phyloP scores from a whole-genome alignment of 2,888 invertebrate genomes.

The Orgyia antiqua region DNA sequence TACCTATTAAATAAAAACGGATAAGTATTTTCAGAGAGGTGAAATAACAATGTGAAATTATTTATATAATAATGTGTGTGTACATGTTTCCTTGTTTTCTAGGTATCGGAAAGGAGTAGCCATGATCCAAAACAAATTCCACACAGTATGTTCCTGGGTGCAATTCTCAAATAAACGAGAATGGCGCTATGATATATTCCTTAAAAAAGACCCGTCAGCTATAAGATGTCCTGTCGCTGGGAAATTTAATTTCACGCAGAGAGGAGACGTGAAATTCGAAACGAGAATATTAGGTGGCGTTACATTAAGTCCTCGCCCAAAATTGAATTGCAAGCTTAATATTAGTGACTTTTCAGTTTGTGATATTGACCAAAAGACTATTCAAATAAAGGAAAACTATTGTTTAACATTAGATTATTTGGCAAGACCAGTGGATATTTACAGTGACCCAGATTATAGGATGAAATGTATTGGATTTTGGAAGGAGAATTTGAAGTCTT shows the following conservation, averaged over 20 bases:
- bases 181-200: conserved; percentile 92
- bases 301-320: conserved; percentile 94
- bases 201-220: conserved; percentile 92
- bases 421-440: conserved; percentile 96
- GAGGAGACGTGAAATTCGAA: conserved; percentile 92
- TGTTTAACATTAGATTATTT: conserved; percentile 97
- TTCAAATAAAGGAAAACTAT: conserved; percentile 96
- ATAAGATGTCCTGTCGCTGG: conserved; percentile 98
- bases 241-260: conserved; percentile 95
- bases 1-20: too few relatives aligned
- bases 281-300: conserved; percentile 97
- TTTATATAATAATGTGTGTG: too few relatives aligned
- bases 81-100: too few relatives aligned
- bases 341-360: conserved; percentile 98
- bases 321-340: conserved; percentile 93
- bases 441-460: conserved; percentile 96
- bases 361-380: conserved; percentile 95
- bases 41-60: too few relatives aligned
- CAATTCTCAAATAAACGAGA: conserved; percentile 90
- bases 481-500: conserved; percentile 98
- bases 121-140: conserved; percentile 92
- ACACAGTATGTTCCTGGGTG: conserved; percentile 96
- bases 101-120: conserved; percentile 92
- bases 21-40: too few relatives aligned
- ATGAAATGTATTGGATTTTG: conserved; percentile 98